Conservation (phyloP, 2,797 vertebrate genomes). For the Anguilla marmorata region DNA sequence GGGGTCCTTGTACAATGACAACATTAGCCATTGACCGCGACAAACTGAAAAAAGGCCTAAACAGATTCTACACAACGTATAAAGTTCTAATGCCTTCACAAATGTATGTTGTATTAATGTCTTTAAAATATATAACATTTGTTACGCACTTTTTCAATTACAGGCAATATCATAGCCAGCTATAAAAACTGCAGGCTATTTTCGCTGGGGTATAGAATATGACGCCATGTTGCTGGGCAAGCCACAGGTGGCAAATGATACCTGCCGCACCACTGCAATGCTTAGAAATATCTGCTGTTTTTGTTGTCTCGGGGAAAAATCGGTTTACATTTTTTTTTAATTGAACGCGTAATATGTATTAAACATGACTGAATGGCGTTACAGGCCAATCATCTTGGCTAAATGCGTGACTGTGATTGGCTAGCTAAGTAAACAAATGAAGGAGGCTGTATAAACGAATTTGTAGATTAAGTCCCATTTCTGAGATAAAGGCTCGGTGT, state of each 20-base stretch:
- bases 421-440: neutral
- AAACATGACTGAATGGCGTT: neutral
- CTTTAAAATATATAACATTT: neutral
- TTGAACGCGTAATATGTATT: neutral
- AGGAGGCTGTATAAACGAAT: neutral
- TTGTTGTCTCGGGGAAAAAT: neutral
- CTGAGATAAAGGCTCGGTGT: neutral
- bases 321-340: too few species aligned
- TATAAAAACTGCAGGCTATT: neutral
- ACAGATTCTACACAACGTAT: neutral
- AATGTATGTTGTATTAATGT: neutral
- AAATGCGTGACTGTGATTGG: neutral
- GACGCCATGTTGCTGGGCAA: neutral
- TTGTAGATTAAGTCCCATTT: neutral
- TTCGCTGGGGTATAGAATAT: neutral
- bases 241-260: neutral
- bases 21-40: neutral
- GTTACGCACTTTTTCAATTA: neutral
- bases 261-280: too few species aligned
- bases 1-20: constrained; percentile 24
- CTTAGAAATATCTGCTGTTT: neutral
- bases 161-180: constrained; percentile 17
- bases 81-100: neutral
- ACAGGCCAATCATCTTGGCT: neutral
- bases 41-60: constrained; percentile 9